Conservation (phyloP, 2,888 invertebrate genomes). For the Acholoe squamosa region DNA sequence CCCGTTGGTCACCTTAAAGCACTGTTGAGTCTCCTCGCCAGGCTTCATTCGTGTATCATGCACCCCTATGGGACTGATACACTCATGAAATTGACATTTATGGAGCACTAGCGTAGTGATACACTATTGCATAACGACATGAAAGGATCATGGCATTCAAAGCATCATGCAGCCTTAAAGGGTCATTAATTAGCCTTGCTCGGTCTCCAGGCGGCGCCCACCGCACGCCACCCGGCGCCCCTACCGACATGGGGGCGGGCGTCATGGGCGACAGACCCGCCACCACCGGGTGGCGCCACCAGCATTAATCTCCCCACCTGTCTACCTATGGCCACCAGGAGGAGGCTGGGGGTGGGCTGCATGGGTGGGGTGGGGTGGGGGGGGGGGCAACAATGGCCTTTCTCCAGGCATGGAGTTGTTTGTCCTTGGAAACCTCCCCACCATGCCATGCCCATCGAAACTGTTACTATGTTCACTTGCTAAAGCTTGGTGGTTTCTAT, state of each 20-base stretch:
- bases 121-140: too few relatives aligned
- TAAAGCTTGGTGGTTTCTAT: too few relatives aligned
- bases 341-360: background rate
- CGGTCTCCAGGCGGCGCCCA: background rate
- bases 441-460: background rate
- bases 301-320: conserved; percentile 22
- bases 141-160: too few relatives aligned
- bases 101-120: too few relatives aligned
- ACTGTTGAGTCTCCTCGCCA: too few relatives aligned
- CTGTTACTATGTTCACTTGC: too few relatives aligned
- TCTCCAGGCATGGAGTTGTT: background rate
- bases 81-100: too few relatives aligned
- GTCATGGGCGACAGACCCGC: background rate
- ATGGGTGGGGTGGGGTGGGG: background rate
- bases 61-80: too few relatives aligned
- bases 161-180: too few relatives aligned
- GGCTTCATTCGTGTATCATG: too few relatives aligned
- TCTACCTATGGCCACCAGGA: background rate
- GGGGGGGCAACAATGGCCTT: background rate
- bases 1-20: too few relatives aligned
- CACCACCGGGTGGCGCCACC: background rate
- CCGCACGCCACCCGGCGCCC: background rate
- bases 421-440: background rate
- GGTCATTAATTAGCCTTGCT: conserved; percentile 7
- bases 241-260: background rate